phyloP scores from a whole-genome alignment of 2,113 vertebrate species.

The Rhynchopsitta pachyrhyncha region DNA sequence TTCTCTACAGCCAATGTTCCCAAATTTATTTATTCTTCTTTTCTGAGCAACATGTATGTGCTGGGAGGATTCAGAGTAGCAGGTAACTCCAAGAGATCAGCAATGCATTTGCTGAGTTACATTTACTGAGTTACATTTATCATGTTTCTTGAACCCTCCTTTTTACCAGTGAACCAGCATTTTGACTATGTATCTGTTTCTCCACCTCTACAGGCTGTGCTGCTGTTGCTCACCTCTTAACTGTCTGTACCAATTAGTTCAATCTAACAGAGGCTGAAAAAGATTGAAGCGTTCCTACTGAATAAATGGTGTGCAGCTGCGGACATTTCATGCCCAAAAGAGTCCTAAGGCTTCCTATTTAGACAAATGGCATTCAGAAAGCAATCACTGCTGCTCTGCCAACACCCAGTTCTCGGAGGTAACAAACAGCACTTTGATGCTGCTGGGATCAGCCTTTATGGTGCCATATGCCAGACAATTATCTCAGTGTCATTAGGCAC shows the following conservation, averaged over 20 bases:
- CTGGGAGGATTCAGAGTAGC: background rate
- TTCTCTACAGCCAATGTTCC: background rate
- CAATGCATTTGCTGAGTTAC: background rate
- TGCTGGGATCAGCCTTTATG: background rate
- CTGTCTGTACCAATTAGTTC: background rate
- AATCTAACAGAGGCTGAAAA: background rate
- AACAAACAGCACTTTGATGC: background rate
- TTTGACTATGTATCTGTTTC: background rate
- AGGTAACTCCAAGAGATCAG: background rate
- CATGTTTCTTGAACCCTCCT: background rate
- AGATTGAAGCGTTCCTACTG: background rate
- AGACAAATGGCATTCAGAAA: slow-evolving; percentile 19
- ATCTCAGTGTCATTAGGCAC: slow-evolving; percentile 16
- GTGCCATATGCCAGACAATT: slow-evolving; percentile 38
- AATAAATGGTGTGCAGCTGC: background rate
- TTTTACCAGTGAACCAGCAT: background rate
- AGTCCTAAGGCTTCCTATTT: slow-evolving; percentile 1
- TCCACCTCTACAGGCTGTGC: background rate
- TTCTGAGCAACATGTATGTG: background rate
- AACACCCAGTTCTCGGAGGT: background rate
- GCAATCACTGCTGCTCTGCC: background rate
- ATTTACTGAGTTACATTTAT: background rate
- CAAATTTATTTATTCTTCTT: background rate
- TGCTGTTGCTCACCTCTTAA: background rate
- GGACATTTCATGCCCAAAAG: background rate